A percentile compares a stretch with the other conserved stretches of the same genome.
Conservation (phyloP, 2,113 vertebrate genomes). For the Amblyopsis rosae region DNA sequence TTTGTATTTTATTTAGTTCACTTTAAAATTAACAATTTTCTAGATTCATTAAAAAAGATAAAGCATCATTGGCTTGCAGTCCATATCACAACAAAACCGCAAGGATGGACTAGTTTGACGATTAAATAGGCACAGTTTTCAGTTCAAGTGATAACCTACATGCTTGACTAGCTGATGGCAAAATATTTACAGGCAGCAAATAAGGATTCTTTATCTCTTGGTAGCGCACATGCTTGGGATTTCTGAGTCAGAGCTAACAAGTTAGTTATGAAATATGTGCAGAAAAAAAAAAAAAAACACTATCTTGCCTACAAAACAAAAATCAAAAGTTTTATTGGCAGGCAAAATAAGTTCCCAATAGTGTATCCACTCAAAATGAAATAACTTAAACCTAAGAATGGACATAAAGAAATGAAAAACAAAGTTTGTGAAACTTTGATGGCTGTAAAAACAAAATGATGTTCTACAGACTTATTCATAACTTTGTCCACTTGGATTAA, state of each 20-base stretch:
- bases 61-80: conserved; percentile 72
- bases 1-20: conserved; percentile 77
- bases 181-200: conserved; percentile 75
- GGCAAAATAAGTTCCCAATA: conserved; percentile 57
- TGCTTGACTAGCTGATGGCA: conserved; percentile 63
- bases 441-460: too few species aligned
- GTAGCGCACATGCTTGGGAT: conserved; percentile 59
- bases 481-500: conserved; percentile 45
- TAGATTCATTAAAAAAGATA: conserved; percentile 79
- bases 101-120: conserved; percentile 59
- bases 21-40: conserved; percentile 77
- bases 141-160: conserved; percentile 56
- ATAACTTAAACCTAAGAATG: conserved; percentile 74
- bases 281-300: conserved; percentile 31
- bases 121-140: conserved; percentile 70
- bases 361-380: conserved; percentile 66
- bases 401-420: conserved; percentile 58
- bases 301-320: conserved; percentile 58
- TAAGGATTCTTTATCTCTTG: conserved; percentile 41
- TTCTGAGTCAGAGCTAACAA: conserved; percentile 53
- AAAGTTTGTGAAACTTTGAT: conserved; percentile 54
- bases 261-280: conserved; percentile 66
- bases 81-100: conserved; percentile 62
- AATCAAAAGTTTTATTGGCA: conserved; percentile 51
- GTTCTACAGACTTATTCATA: conserved; percentile 44